Base-by-base conservation (phyloP, 2,888 invertebrate species). In the Pecten maximus region DNA sequence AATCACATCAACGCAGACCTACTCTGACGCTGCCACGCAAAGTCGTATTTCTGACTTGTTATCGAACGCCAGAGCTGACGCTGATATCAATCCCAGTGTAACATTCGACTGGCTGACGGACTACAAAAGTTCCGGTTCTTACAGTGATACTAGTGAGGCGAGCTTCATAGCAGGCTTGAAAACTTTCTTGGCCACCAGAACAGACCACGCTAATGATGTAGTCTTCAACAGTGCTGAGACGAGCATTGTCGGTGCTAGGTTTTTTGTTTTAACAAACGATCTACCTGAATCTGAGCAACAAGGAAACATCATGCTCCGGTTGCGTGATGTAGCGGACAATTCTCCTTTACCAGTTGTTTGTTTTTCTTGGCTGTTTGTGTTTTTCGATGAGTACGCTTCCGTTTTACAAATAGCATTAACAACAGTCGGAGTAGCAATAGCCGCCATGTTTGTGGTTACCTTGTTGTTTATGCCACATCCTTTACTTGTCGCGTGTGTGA, bases 251-350 rank as follows among this genome's bases (percentile, higher is more conserved):
- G 40, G 39, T 40, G 40, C 87, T 3, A 86, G 89, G 48, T 40
- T 89, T 44, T 44, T 35, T 35, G 44, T 89, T n/a, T 40, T 87
- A 4, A 88, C 98, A 0, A 98, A 98, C 3, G 98, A 99, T 95
- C 98, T 99, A 87, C 98, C 98, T 90, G 98, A 98, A 89, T 98
- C 98, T 8, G 91, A 91, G 48, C 87, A 91, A 16, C 94, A 95
- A 88, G 95, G 94, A 0, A 60, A 93, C 16, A 91, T 94, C 54
- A 95, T 95, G 94, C 50, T 93, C 39, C 40, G 89, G 40, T 92
- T 95, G 92, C 90, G 95, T 39, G 91, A 94, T 28, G 44, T 95
- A 0, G 93, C 94, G 2, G 88, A 91, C 40, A 90, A 91, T 40
- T 94, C 93, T 23, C 90, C 91, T 12, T 74, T 95, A 2, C 91